Evolutionary conservation across 2,113 vertebrate species (phyloP), one percentile per base, ranked within the genome.

Genomic region (Turdus rufiventris): DNA sequence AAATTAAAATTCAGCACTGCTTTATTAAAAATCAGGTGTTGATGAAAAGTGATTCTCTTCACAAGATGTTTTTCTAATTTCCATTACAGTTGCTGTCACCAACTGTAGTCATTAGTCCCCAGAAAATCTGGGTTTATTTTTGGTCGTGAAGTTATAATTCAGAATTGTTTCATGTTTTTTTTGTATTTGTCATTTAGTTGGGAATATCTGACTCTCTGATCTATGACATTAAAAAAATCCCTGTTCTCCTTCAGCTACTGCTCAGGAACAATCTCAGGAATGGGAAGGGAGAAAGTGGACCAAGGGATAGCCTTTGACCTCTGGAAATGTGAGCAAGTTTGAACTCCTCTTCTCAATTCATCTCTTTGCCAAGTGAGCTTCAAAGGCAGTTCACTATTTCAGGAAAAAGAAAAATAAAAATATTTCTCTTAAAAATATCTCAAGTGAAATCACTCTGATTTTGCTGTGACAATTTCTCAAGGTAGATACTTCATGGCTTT

Each of bases 11-110:
- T 94, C 91, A 88, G 45, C 54, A 75, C 48, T 63, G 51, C 78
- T 93, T 96, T 88, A 90, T 94, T 96, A 94, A 91, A 96, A 95
- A 86, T 90, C 73, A 93, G 36, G 42, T 83, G 72, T 78, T 91
- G 91, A 91, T 91, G 88, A 84, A 86, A 96, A 94, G 60, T 34
- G 20, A 90, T 88, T 94, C 58, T 90, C 81, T 85, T 65, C 63
- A 58, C 31, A 86, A 77, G 79, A 78, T 23, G 56, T n/a, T 94
- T 45, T 57, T 77, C 85, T 93, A 61, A 94, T 96, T 93, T 93
- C 78, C 63, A 91, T 14, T 73, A 74, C 10, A 28, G 70, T 43
- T 84, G 63, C 68, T 89, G 60, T 71, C 78, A 78, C 72, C 67
- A 33, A 16, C 31, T 63, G 40, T 6, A 84, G 71, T 74, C 76